phyloP scores from a whole-genome alignment of 2,113 vertebrate species.

The Uropsilus gracilis region DNA sequence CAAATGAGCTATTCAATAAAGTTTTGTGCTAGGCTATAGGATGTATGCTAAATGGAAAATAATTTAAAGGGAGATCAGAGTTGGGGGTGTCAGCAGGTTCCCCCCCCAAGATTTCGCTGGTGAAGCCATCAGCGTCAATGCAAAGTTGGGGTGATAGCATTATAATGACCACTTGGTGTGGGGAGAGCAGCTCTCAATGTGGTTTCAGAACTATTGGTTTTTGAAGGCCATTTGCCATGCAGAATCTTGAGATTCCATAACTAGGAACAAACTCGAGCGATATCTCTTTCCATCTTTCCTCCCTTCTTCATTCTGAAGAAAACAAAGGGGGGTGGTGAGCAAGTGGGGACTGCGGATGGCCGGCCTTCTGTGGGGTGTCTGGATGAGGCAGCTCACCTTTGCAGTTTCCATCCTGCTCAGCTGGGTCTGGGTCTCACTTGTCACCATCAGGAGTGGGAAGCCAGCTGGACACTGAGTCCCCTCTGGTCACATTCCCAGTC shows the following conservation, averaged over 20 bases:
- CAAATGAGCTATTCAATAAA: conserved; percentile 90
- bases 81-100: conserved; percentile 54
- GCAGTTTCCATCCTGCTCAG: neutral
- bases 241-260: conserved; percentile 35
- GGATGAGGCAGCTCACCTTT: too few relatives aligned
- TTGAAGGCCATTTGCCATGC: neutral
- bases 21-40: conserved; percentile 83
- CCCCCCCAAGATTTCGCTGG: conserved; percentile 65
- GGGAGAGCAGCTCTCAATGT: neutral
- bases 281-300: neutral
- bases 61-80: conserved; percentile 80
- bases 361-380: too few relatives aligned
- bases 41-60: conserved; percentile 82
- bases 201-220: neutral
- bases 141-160: neutral
- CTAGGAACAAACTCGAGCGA: neutral
- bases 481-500: conserved; percentile 21
- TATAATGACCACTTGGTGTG: conserved; percentile 10
- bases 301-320: too few relatives aligned
- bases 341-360: too few relatives aligned
- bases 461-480: neutral
- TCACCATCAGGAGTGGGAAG: conserved; percentile 3
- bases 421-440: neutral
- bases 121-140: conserved; percentile 68
- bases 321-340: too few relatives aligned